Base-by-base conservation (phyloP, 2,113 vertebrate species). In the Galbula dea region DNA sequence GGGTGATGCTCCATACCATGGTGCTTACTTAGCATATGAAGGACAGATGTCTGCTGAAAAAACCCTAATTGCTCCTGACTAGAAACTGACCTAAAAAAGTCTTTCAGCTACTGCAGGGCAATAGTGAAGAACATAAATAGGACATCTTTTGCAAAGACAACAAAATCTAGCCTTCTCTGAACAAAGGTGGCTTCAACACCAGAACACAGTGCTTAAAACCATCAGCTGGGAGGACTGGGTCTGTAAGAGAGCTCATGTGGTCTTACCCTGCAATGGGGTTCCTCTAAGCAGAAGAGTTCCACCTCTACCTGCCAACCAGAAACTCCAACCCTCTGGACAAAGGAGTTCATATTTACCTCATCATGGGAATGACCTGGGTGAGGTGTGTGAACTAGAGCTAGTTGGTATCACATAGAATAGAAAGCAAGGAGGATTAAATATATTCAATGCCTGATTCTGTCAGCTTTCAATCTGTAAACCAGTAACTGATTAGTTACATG, bases 61-160 rank as follows among this genome's bases (percentile, higher is more conserved):
- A 13, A 10, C n/a, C 63, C 79, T 97, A 85, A 95, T 92, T 71
- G 89, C 78, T 95, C 82, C 90, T 61, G 68, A 96, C 91, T 72
- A 90, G 19, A 95, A 96, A 94, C 74, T 95, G 95, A 96, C 97
- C 93, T 94, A 36, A 92, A 96, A 94, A 93, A 92, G 93, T 80
- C 92, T 92, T 94, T 92, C 94, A 93, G 84, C 84, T 92, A 83
- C 86, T 66, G 59, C 48, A 66, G 82, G 94, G 71, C 90, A 94
- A 80, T 3, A 68, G 39, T 26, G 59, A 96, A 84, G 81, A 89
- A 77, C 66, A 86, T 10, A 95, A 96, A 92, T 27, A 85, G 75
- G 79, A 67, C 77, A 90, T 67, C 82, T 89, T 91, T 20, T 91
- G 91, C 84, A 90, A 82, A 96, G 86, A 58, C 54, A 32, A 96